phyloP scores from a whole-genome alignment of 2,797 vertebrate species.

The Chrosomus eos region DNA sequence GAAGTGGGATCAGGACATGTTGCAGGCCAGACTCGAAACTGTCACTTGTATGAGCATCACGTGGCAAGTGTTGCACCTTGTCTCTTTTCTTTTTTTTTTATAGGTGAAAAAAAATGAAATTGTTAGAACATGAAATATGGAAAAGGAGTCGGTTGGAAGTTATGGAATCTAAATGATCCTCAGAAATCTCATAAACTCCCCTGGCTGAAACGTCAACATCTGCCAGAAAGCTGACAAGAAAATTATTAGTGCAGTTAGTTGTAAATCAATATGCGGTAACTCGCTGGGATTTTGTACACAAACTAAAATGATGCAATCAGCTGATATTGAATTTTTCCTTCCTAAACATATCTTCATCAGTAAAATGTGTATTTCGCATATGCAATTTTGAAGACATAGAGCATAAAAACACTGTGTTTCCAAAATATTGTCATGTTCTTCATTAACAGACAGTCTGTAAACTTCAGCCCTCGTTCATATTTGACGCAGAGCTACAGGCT shows the following conservation, averaged over 20 bases:
- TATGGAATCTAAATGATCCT: constrained; percentile 13
- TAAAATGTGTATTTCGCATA: not conserved
- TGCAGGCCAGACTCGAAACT: not conserved
- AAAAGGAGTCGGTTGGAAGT: constrained; percentile 9
- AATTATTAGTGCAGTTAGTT: constrained; percentile 28
- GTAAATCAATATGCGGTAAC: constrained; percentile 19
- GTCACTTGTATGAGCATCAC: not conserved
- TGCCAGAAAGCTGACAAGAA: constrained; percentile 31
- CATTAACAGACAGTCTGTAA: constrained; percentile 23
- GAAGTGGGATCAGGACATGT: not conserved
- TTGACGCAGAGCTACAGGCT: constrained; percentile 27
- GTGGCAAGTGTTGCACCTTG: not conserved
- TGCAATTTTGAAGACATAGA: not conserved
- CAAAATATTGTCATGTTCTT: constrained; percentile 9
- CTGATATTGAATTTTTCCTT: constrained; percentile 1
- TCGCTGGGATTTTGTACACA: constrained; percentile 13
- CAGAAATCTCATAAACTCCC: constrained; percentile 15
- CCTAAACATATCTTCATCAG: not conserved
- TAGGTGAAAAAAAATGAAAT: not conserved
- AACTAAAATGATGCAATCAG: constrained; percentile 23
- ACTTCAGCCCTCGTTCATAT: constrained; percentile 18
- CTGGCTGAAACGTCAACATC: constrained; percentile 16
- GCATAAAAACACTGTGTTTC: not conserved
- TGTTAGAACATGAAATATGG: constrained; percentile 5
- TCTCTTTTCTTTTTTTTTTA: not conserved